These are phyloP conservation scores for Dione vanillae DNA, from an alignment of 2,888 invertebrate genomes.

Conservation along the genomic window DNA sequence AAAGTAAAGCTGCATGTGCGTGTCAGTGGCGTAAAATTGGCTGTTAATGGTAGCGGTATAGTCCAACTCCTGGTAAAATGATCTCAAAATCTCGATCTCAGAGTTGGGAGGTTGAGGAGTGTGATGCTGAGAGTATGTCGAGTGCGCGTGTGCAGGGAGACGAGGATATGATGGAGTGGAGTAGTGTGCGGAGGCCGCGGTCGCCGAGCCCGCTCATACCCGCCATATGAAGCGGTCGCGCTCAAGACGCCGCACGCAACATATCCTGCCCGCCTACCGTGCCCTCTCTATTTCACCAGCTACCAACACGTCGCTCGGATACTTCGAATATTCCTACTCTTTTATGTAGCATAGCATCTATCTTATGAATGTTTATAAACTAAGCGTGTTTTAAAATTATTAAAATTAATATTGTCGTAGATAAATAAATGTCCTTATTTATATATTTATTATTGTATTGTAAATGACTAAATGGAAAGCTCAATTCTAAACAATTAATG, in stretches of 20 bases:
- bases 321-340: slow-evolving; percentile 18
- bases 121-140: slow-evolving; percentile 84
- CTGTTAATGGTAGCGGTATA: slow-evolving; percentile 40
- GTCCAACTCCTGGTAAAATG: slow-evolving; percentile 63
- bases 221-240: slow-evolving; percentile 62
- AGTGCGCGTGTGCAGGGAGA: slow-evolving; percentile 85
- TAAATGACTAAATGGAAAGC: slow-evolving; percentile 54
- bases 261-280: slow-evolving; percentile 36
- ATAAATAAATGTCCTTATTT: slow-evolving; percentile 38
- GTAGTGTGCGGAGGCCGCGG: slow-evolving; percentile 76
- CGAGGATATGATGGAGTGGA: slow-evolving; percentile 86
- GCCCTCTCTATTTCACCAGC: slow-evolving; percentile 33
- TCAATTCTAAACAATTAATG: slow-evolving; percentile 66
- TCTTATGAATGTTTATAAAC: slow-evolving; percentile 41
- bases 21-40: slow-evolving; percentile 39
- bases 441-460: slow-evolving; percentile 12
- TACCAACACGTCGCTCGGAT: slow-evolving; percentile 25
- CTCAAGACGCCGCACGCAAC: slow-evolving; percentile 34
- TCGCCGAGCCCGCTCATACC: slow-evolving; percentile 76
- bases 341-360: slow-evolving; percentile 26
- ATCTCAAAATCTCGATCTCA: slow-evolving; percentile 80
- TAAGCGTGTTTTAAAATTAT: slow-evolving; percentile 22
- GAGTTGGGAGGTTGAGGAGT: slow-evolving; percentile 83
- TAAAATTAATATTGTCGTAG: slow-evolving; percentile 11
- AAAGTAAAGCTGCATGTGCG: slow-evolving; percentile 27